phyloP scores from a whole-genome alignment of 2,888 invertebrate genomes.

The Dicyrtoma fusca region DNA sequence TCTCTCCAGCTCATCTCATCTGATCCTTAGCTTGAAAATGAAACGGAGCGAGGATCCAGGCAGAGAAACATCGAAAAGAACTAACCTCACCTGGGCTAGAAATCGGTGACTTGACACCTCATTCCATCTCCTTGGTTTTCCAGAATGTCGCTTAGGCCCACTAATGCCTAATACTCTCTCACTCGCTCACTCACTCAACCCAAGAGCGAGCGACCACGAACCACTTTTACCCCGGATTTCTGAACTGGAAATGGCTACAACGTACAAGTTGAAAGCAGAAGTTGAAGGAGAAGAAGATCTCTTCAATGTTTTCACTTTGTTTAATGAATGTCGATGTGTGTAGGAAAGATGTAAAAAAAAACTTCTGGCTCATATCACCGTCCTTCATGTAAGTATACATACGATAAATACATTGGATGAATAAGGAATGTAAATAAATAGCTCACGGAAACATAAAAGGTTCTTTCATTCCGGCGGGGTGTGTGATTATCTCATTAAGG shows the following conservation, averaged over 20 bases:
- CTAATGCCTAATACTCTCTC: background rate
- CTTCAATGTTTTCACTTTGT: constrained; percentile 29
- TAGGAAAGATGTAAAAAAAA: constrained; percentile 14
- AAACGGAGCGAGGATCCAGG: background rate
- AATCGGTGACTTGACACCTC: constrained; percentile 41
- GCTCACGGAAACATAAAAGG: constrained; percentile 39
- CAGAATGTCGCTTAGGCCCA: constrained; percentile 11
- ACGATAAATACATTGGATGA: background rate
- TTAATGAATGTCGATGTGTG: constrained; percentile 24
- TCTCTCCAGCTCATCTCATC: background rate
- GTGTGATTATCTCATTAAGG: constrained; percentile 38
- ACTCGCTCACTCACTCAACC: background rate
- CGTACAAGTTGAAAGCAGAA: too few relatives aligned
- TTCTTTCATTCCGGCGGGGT: constrained; percentile 36
- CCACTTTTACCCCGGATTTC: constrained; percentile 15
- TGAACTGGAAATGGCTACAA: background rate
- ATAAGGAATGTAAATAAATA: constrained; percentile 39
- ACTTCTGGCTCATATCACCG: background rate
- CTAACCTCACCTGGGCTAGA: constrained; percentile 30
- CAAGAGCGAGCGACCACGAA: background rate
- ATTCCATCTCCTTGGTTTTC: constrained; percentile 25
- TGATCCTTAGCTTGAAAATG: constrained; percentile 13
- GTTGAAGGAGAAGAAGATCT: constrained; percentile 24
- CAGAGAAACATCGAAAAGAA: constrained; percentile 1
- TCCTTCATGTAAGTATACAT: background rate